phyloP scores from a whole-genome alignment of 2,888 invertebrate genomes.

The Colostygia pectinataria region DNA sequence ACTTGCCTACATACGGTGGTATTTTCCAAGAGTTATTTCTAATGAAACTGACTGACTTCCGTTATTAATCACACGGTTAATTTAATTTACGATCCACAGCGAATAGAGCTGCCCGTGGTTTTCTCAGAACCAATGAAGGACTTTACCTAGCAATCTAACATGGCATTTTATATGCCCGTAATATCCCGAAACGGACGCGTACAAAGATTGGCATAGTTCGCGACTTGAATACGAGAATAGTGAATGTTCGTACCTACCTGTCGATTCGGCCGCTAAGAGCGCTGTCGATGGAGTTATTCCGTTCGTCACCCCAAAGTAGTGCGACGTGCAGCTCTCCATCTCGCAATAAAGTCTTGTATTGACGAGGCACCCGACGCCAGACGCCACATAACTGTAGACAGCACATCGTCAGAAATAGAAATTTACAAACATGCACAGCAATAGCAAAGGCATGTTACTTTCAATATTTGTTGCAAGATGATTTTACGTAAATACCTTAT shows the following conservation, averaged over 20 bases:
- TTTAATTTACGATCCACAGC: conserved; percentile 62
- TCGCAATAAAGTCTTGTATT: conserved; percentile 90
- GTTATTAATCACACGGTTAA: conserved; percentile 69
- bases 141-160: conserved; percentile 34
- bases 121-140: conserved; percentile 27
- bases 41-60: conserved; percentile 60
- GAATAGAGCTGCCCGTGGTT: conserved; percentile 43
- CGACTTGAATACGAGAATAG: conserved; percentile 19
- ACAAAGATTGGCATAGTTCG: conserved; percentile 12
- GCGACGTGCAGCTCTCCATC: conserved; percentile 92
- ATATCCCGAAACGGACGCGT: conserved; percentile 15
- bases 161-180: conserved; percentile 23
- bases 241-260: conserved; percentile 69
- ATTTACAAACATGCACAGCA: conserved; percentile 28
- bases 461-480: conserved; percentile 8
- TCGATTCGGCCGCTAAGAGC: conserved; percentile 88
- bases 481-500: conserved; percentile 80
- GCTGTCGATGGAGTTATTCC: conserved; percentile 86
- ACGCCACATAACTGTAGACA: conserved; percentile 89
- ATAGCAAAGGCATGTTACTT: conserved; percentile 6
- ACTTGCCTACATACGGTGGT: conserved; percentile 40
- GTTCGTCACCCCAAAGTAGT: conserved; percentile 87
- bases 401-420: conserved; percentile 28
- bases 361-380: conserved; percentile 93
- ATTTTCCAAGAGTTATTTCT: conserved; percentile 54